These are phyloP conservation scores for Drosophila gunungcola DNA, from an alignment of 1,140 invertebrate genomes.

Conservation along the genomic window DNA sequence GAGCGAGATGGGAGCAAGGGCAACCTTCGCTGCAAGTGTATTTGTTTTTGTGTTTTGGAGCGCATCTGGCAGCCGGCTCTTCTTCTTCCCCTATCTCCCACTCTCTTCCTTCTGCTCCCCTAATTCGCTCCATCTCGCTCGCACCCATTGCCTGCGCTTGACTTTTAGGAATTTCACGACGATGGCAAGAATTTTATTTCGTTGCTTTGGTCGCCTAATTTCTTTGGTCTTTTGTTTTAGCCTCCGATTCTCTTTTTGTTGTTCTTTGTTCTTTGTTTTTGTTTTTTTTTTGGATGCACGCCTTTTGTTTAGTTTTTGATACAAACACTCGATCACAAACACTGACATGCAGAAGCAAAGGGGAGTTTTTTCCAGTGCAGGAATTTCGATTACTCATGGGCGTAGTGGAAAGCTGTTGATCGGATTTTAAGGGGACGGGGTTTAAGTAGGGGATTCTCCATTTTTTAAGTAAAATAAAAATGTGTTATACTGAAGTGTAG, in stretches of 20 bases:
- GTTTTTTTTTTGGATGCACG: constrained; percentile 66
- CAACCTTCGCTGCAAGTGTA: constrained; percentile 41
- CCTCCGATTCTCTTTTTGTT: constrained; percentile 44
- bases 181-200: constrained; percentile 81
- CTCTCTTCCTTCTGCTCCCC: constrained; percentile 5
- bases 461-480: too few relatives aligned
- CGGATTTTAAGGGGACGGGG: not conserved
- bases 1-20: constrained; percentile 31
- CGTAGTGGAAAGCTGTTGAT: constrained; percentile 12
- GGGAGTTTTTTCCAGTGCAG: constrained; percentile 31
- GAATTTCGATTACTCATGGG: constrained; percentile 56
- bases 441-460: too few relatives aligned
- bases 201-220: constrained; percentile 69
- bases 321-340: constrained; percentile 37
- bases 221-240: constrained; percentile 77
- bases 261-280: constrained; percentile 50
- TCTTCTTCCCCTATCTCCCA: constrained; percentile 1
- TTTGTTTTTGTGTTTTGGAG: constrained; percentile 30
- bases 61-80: constrained; percentile 50
- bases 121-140: constrained; percentile 26
- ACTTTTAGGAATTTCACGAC: constrained; percentile 80
- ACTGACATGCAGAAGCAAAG: constrained; percentile 7
- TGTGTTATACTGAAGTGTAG: too few relatives aligned
- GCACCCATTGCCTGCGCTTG: constrained; percentile 42
- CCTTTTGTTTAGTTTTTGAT: constrained; percentile 77